Base-by-base conservation (phyloP, 2,797 vertebrate genomes). In the Siniperca undulata region DNA sequence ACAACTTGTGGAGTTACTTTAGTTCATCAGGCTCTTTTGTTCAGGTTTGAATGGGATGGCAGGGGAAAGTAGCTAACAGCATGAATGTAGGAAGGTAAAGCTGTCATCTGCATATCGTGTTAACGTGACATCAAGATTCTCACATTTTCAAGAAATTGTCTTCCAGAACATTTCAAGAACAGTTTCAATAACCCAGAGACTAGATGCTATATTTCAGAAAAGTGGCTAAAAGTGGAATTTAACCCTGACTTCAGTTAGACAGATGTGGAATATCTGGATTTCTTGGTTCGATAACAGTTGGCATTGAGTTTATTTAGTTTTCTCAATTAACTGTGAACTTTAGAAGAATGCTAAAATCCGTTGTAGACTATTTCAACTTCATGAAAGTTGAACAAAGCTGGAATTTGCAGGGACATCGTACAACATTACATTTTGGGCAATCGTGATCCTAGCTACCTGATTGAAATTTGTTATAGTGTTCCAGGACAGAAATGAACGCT, bases 71-170 rank as follows among this genome's bases (percentile, higher is more conserved):
- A 56, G 65, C n/a, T 3, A 5, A 48, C 2, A 12, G 66, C 27
- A 13, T 13, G 5, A 52, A 34, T 20, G 50, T 27, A 60, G 38
- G 36, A 81, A 76, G 40, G 74, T 81, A 82, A 72, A 88, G 68
- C 46, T 1, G 24, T 89, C 83, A 1, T 89, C 87, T 81, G 83
- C 77, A 58, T 76, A 65, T 64, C 0, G 7, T 17, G 17, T 48
- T 5, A 61, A 50, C 27, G 3, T 1, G 17, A 53, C 3, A 0
- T 44, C 52, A 3, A 27, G 36, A 44, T 44, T 53, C 11, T 71
- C n/a, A 30, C 19, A 7, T 56, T 52, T 30, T 38, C 11, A 22
- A 36, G 7, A 53, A 70, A 64, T 0, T 3, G 4, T 38, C 50
- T 50, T 27, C 4, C 34, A 70, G 34, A 38, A 81, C 50, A 13